phyloP scores from a whole-genome alignment of 2,888 invertebrate genomes.

The Melitaea athalia region DNA sequence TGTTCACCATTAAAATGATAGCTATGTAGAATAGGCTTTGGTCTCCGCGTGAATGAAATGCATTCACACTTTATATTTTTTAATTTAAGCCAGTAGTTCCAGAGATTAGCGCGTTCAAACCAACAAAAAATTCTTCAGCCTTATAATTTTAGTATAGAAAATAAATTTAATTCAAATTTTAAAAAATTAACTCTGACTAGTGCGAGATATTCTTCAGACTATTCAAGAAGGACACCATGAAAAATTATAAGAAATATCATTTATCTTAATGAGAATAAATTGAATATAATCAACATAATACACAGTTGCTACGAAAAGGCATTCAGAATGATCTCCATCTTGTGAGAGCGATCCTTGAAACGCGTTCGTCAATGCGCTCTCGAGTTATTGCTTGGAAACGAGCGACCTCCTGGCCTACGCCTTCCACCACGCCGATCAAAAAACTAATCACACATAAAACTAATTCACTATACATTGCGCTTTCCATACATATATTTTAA shows the following conservation, averaged over 20 bases:
- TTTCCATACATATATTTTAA: not conserved
- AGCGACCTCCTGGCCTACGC: constrained; percentile 56
- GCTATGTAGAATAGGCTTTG: too few species aligned
- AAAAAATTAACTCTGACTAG: too few species aligned
- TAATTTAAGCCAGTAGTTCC: too few species aligned
- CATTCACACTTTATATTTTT: too few species aligned
- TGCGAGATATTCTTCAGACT: not conserved
- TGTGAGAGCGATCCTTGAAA: constrained; percentile 67
- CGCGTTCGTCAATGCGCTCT: constrained; percentile 75
- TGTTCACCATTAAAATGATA: too few species aligned
- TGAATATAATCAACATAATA: constrained; percentile 24
- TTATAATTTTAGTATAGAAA: too few species aligned
- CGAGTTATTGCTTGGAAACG: constrained; percentile 63
- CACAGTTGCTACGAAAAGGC: constrained; percentile 53
- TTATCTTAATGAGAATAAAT: constrained; percentile 17
- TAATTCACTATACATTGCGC: constrained; percentile 34
- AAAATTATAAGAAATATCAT: not conserved
- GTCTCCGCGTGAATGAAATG: too few species aligned
- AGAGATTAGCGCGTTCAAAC: too few species aligned
- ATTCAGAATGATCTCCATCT: constrained; percentile 66
- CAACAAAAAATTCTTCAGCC: not conserved
- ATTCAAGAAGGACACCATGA: not conserved
- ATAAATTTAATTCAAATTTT: too few species aligned
- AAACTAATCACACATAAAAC: not conserved
- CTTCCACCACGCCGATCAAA: constrained; percentile 18